phyloP scores from a whole-genome alignment of 1,140 invertebrate genomes.

The Conopomorpha cramerella region DNA sequence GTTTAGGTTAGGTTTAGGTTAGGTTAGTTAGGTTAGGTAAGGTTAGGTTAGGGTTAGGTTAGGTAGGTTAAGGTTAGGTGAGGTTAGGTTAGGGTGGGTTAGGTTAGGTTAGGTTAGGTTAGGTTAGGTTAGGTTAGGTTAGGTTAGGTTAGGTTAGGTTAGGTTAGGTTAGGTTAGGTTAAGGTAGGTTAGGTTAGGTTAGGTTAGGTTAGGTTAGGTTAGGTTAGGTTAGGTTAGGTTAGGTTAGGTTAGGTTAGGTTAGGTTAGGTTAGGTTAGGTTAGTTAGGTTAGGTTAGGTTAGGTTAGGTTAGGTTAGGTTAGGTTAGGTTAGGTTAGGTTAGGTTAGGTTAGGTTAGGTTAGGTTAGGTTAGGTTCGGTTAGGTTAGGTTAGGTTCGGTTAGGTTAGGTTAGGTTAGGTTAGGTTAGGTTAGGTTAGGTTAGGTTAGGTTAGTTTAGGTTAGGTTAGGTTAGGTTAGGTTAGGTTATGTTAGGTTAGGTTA shows the following conservation, averaged over 20 bases:
- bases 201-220: constrained; percentile 5
- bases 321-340: constrained; percentile 9
- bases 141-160: constrained; percentile 5
- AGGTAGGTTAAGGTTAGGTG: constrained; percentile 3
- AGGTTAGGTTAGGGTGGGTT: too few relatives aligned
- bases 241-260: constrained; percentile 4
- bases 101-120: constrained; percentile 5
- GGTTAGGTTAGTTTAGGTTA: too few relatives aligned
- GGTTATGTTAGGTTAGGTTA: too few relatives aligned
- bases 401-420: too few relatives aligned
- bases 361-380: too few relatives aligned
- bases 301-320: constrained; percentile 12
- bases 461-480: too few relatives aligned
- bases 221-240: constrained; percentile 6
- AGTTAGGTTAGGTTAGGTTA: constrained; percentile 12
- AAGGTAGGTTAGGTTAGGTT: neutral
- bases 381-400: too few relatives aligned
- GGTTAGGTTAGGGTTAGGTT: too few relatives aligned
- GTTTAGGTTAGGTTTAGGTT: too few relatives aligned
- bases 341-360: constrained; percentile 9
- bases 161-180: constrained; percentile 4
- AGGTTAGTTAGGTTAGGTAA: constrained; percentile 3
- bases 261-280: constrained; percentile 6
- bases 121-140: constrained; percentile 3
- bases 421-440: constrained; percentile 11